A percentile compares a stretch with the other conserved stretches of the same genome.
Evolutionary conservation across 1,140 invertebrate genomes (phyloP).

Genomic region (Drosophila pachea): DNA sequence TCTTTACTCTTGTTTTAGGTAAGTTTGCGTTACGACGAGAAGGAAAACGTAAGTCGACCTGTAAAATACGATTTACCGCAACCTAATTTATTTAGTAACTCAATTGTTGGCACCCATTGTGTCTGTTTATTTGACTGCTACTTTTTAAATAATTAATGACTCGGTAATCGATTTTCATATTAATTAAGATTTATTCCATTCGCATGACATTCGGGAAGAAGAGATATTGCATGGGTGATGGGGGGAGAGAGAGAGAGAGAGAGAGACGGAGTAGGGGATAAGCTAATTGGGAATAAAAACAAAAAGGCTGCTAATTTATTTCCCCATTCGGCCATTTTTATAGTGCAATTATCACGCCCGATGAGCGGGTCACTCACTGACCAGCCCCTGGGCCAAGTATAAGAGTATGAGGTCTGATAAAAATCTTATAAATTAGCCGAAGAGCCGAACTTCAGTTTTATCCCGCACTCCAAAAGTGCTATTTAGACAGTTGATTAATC

Average conservation of each 20-base stretch:
- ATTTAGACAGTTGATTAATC: conserved; percentile 73
- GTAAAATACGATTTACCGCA: conserved; percentile 20
- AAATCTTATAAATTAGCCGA: conserved; percentile 73
- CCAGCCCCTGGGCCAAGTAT: not conserved
- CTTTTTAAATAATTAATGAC: conserved; percentile 73
- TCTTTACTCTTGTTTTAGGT: conserved; percentile 54
- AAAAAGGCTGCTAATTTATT: conserved; percentile 63
- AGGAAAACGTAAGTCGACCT: conserved; percentile 74
- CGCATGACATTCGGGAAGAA: not conserved
- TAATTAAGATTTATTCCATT: conserved; percentile 75
- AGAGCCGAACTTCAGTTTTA: conserved; percentile 17
- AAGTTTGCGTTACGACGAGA: conserved; percentile 73
- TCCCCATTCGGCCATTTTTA: conserved; percentile 68
- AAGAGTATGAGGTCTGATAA: conserved; percentile 30
- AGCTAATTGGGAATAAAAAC: conserved; percentile 11
- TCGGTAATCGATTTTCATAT: conserved; percentile 74
- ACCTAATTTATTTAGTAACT: conserved; percentile 57
- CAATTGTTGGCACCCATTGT: conserved; percentile 15
- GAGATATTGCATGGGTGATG: too few relatives aligned
- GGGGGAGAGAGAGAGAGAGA: too few relatives aligned
- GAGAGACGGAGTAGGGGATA: not conserved
- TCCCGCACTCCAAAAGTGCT: conserved; percentile 34
- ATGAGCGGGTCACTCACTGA: conserved; percentile 29
- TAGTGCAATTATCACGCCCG: conserved; percentile 70
- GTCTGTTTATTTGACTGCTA: conserved; percentile 52